Conservation (phyloP, 1,140 invertebrate genomes). For the Wasmannia auropunctata region DNA sequence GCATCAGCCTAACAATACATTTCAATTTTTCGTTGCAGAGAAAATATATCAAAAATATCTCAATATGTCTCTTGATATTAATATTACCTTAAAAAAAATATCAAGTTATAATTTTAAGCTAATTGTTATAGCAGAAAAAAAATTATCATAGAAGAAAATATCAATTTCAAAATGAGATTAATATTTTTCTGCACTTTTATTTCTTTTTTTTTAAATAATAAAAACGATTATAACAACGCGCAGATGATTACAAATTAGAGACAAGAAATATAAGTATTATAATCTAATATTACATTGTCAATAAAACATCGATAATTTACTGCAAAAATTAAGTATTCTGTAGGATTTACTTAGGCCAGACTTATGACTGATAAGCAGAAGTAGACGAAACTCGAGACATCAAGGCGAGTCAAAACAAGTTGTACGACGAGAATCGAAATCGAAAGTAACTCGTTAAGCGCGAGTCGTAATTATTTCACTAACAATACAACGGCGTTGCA, state of each 20-base stretch:
- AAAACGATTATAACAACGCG: neutral
- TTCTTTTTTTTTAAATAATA: neutral
- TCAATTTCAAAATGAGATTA: neutral
- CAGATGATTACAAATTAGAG: neutral
- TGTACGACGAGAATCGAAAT: neutral
- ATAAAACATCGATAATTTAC: neutral
- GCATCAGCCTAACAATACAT: neutral
- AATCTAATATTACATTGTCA: neutral
- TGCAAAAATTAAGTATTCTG: neutral
- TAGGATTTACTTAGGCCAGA: neutral
- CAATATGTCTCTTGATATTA: neutral
- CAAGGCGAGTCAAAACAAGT: neutral
- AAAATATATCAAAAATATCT: neutral
- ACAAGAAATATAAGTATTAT: neutral
- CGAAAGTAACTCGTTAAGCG: neutral
- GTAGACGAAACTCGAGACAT: neutral
- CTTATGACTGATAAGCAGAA: neutral
- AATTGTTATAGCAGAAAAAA: neutral
- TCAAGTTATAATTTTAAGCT: neutral
- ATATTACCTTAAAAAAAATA: neutral
- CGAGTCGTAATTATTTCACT: conserved; percentile 15
- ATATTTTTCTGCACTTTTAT: neutral
- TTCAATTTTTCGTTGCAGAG: conserved; percentile 17
- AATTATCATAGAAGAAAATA: neutral
- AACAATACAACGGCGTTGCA: neutral